Evolutionary conservation across 1,140 invertebrate species (phyloP), one percentile per base, ranked within the genome.

Genomic region (Drosophila quadrilineata): DNA sequence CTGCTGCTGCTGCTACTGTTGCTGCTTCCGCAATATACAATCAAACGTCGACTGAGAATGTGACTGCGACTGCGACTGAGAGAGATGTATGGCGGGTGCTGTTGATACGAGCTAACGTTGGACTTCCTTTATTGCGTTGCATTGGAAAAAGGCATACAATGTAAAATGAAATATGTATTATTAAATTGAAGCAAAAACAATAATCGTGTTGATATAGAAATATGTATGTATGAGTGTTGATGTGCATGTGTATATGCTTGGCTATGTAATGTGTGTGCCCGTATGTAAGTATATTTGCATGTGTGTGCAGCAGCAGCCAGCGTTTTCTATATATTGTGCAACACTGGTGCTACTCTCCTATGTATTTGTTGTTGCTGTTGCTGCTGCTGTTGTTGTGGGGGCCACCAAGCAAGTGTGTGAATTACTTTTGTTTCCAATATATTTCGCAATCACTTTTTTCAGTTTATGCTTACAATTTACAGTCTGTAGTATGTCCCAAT

Each of bases 371-470:
- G 71, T 46, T 65, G 35, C 40, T 28, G 12, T 45, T 46, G 40
- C 4, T 24, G 6, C 21, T 31, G 38, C 19, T 22, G 6, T 16
- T 41, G 3, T 19, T 6, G 33, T 17, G 46, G 24, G 43, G 40
- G 41, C 8, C 33, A 35, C 56, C n/a, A n/a, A 28, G 40, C 31
- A 53, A 67, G n/a, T n/a, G n/a, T 54, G 41, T 62, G 48, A 53
- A 65, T 49, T 49, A 35, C 26, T 33, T 38, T 45, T 56, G 46
- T 65, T 58, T 16, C 31, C 50, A 57, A 48, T 38, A 29, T 66
- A 82, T 82, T 82, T 82, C 77, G 77, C 77, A 82, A 82, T 82
- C 79, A 74, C 73, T 74, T 85, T 63, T 69, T 10, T 22, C 38
- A 26, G n/a, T 9, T 17, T 41, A 35, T 26, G n/a, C 54, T 50